Base-by-base conservation (phyloP, 1,140 invertebrate genomes). In the Pseudomyrmex flavicornis region DNA sequence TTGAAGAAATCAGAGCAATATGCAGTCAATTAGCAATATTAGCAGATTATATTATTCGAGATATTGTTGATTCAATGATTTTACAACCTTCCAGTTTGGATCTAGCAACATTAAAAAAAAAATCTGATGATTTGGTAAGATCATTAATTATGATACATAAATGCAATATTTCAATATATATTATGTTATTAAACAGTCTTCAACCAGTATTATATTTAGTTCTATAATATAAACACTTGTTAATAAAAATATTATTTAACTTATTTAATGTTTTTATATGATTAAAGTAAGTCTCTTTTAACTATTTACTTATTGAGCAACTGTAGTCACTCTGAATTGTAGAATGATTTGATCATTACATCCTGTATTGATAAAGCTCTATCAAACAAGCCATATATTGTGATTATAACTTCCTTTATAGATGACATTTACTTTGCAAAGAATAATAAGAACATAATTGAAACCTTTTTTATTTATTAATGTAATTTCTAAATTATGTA, bases 1-100 rank as follows among this genome's bases (percentile, higher is more conserved):
- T 97, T 72, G 95, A 96, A 62, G 95, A 96, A 80, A 97, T 98
- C 59, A 95, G 95, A 84, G 95, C 95, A 17, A 96, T 95, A 82
- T 98, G 97, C 82, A 95, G 95, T 72, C 95, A 96, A 88, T 93
- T 98, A 52, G 96, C 97, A 9, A 95, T 96, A 75, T 93, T 98
- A 52, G 97, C 98, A 76, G 98, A 99, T 95, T 96, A 97, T 89
- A 97, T 99, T 84, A 97, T 99, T 84, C 97, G 98, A 94, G 97
- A 98, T 88, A 96, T 97, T 76, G 95, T 96, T 83, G 98, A 99
- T 95, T 97, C 98, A 4, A 96, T 98, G 94, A 96, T 98, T 82
- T 95, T 99, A 63, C 98, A 98, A 93, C 98, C 98, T 10, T 97
- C 98, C 7, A 97, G 97, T 17, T 94, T 99, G 58, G 98, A 98